Base-by-base conservation (phyloP, 1,140 invertebrate species). In the Trichonephila clavipes region DNA sequence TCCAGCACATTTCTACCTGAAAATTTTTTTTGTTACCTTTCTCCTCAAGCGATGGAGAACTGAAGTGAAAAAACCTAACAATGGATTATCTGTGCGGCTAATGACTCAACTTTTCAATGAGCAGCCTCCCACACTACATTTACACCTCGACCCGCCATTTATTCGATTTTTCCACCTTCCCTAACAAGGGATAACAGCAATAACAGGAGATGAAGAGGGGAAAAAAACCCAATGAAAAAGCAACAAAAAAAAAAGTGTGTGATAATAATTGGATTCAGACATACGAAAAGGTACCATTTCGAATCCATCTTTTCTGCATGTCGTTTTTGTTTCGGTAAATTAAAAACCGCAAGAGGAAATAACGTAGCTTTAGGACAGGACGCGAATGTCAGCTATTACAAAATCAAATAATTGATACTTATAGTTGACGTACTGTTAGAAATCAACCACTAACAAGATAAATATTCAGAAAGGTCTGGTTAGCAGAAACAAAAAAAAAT, bases 221-320 rank as follows among this genome's bases (percentile, higher is more conserved):
- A 44, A 28, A 87, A 87, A 62, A 61, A 61, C 62, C 8, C 16
- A n/a, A 34, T n/a, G 59, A 87, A 88, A 88, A 69, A 44, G 85
- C 44, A 28, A 14, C 34, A 72, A 58, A 59, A 61, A 51, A 51
- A 28, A 28, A 90, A 77, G 16, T 14, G 61, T 82, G 44, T 66
- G 64, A 72, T 88, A 72, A 88, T 90, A 90, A 90, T 90, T 90
- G 58, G 77, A 90, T 34, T 82, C 69, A n/a, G 89, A 82, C 61
- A 90, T 62, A 21, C 89, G 51, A 24, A 90, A 90, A 90, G 24
- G 89, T 34, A 90, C 89, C 89, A 90, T 1, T 64, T 1, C 7
- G 18, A 77, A 10, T 28, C 2, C 8, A 69, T 24, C 66, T 24
- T 69, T 6, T 24, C 14, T 14, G n/a, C 7, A 51, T 5, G 6